Evolutionary conservation across 2,888 invertebrate species (phyloP).

Genomic region (Pyrrhia umbra): DNA sequence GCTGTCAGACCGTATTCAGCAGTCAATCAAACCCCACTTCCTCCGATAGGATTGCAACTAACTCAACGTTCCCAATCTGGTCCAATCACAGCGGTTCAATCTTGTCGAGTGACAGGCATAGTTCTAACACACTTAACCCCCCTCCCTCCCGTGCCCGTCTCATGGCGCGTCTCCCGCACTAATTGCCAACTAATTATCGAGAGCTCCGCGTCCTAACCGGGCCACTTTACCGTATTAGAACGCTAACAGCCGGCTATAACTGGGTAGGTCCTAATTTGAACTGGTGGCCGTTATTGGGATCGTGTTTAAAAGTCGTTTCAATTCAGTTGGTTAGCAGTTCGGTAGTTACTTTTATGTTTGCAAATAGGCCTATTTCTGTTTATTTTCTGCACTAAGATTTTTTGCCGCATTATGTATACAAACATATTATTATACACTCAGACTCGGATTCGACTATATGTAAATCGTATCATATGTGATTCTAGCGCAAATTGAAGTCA

Average conservation of each 20-base stretch:
- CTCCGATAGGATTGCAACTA: constrained; percentile 44
- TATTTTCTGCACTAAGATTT: too few relatives aligned
- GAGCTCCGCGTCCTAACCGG: constrained; percentile 41
- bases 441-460: background rate
- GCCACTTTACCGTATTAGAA: constrained; percentile 42
- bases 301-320: constrained; percentile 7
- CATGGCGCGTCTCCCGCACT: constrained; percentile 32
- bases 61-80: constrained; percentile 39
- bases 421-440: too few relatives aligned
- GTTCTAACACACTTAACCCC: constrained; percentile 34
- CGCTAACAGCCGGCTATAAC: constrained; percentile 34
- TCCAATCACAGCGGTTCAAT: constrained; percentile 50
- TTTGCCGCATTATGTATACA: too few relatives aligned
- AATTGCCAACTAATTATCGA: constrained; percentile 60
- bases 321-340: background rate
- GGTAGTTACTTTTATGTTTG: background rate
- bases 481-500: too few relatives aligned
- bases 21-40: constrained; percentile 42
- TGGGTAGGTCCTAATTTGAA: constrained; percentile 26
- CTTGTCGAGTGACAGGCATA: constrained; percentile 34
- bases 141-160: constrained; percentile 9
- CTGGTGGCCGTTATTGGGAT: constrained; percentile 13
- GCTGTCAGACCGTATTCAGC: constrained; percentile 31
- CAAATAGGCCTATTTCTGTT: background rate
- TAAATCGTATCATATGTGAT: too few relatives aligned